Base-by-base conservation (phyloP, 2,113 vertebrate species). In the Suncus etruscus region DNA sequence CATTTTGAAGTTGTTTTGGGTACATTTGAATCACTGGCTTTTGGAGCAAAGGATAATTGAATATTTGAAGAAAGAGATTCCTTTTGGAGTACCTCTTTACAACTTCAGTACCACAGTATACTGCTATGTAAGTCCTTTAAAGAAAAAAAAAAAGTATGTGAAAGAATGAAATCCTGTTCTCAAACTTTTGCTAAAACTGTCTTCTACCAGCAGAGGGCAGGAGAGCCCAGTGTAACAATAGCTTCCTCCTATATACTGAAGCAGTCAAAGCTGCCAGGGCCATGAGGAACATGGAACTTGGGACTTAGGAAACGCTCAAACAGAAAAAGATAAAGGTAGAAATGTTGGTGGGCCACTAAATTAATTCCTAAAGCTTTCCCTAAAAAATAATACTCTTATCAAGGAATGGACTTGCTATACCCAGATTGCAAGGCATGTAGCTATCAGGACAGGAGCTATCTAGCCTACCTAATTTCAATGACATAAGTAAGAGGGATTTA, bases 141-240 rank as follows among this genome's bases (percentile, higher is more conserved):
- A 87, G 83, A 61, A 18, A 20, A 61, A 20, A 6, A 61, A 61
- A 61, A 22, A 24, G 1, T 45, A 54, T 69, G 15, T 12, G 2
- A 87, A 78, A n/a, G 27, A 88, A 72, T 20, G 45, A 75, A 84
- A 54, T 16, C 25, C 2, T 8, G 29, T 8, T 9, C 16, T 70
- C 20, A n/a, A 27, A 58, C 29, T 77, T 39, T 25, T 47, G 25
- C 58, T 61, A 61, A 75, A 39, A 25, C 45, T 45, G 65, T 74
- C 51, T 15, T 85, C 61, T 91, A 10, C 93, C 96, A 91, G 93
- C 90, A 96, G 95, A 87, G 93, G 90, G 95, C 93, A 94, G 92
- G 27, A 83, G 39, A 96, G 86, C 80, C 76, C 94, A 74, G 79
- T 2, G 18, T 86, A 91, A 45, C 5, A 4, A 3, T 8, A 25